Conservation (phyloP, 2,888 invertebrate genomes). For the Hypena proboscidalis region DNA sequence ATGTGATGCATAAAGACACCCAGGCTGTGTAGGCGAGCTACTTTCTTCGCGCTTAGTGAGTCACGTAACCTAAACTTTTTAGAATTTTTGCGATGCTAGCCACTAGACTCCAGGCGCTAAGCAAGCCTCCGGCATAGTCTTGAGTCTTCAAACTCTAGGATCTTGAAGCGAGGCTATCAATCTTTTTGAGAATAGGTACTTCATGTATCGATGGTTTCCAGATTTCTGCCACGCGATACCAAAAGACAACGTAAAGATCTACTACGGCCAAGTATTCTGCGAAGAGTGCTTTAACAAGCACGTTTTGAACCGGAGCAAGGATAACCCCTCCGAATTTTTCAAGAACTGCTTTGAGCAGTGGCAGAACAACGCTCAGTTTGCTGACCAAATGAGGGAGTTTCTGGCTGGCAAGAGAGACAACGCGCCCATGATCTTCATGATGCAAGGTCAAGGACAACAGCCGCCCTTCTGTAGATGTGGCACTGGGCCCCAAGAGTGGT, state of each 20-base stretch:
- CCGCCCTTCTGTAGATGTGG: conserved; percentile 67
- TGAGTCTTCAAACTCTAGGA: no score
- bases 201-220: no score
- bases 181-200: no score
- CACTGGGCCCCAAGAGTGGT: conserved; percentile 60
- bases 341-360: conserved; percentile 74
- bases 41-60: no score
- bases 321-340: conserved; percentile 74
- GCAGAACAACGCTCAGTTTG: conserved; percentile 68
- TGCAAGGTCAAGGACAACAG: conserved; percentile 63
- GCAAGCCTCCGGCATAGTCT: no score
- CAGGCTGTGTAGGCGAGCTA: no score
- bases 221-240: conserved; percentile 71
- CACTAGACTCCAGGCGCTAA: no score
- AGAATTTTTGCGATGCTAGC: no score
- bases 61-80: no score
- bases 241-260: conserved; percentile 66
- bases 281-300: conserved; percentile 73
- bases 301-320: conserved; percentile 62
- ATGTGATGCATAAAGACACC: no score
- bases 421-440: conserved; percentile 70
- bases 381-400: conserved; percentile 68
- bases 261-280: conserved; percentile 78
- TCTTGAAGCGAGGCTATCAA: no score
- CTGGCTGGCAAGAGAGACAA: conserved; percentile 59